phyloP scores from a whole-genome alignment of 2,113 vertebrate genomes.

The Podocnemis expansa region DNA sequence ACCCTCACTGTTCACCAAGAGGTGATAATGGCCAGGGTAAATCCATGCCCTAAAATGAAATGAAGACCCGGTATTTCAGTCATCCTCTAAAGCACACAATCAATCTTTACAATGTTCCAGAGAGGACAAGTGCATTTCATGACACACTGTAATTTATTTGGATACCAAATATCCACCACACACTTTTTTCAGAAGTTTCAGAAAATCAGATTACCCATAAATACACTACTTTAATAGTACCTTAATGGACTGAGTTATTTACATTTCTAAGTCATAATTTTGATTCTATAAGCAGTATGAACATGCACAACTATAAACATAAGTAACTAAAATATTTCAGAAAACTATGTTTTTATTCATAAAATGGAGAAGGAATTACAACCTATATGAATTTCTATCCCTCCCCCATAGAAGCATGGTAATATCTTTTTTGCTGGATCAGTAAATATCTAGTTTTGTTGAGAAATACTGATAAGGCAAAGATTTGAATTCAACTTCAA shows the following conservation, averaged over 20 bases:
- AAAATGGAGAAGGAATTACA: not conserved
- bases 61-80: not conserved
- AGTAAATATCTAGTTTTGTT: conserved; percentile 28
- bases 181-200: not conserved
- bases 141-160: not conserved
- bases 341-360: not conserved
- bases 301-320: not conserved
- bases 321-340: not conserved
- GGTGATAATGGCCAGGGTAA: not conserved
- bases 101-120: fast-evolving
- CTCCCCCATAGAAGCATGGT: not conserved
- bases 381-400: not conserved
- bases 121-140: not conserved
- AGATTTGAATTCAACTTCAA: conserved; percentile 53
- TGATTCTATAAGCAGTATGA: not conserved
- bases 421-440: not conserved
- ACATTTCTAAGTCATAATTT: not conserved
- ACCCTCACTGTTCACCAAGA: not conserved
- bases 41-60: not conserved
- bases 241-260: not conserved
- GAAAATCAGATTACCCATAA: not conserved
- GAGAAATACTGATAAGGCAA: conserved; percentile 35
- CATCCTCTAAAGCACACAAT: not conserved
- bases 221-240: conserved; percentile 14
- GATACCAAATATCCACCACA: not conserved